A percentile compares a stretch with the other conserved stretches of the same genome.
These are phyloP conservation scores for Celastrina argiolus DNA, from an alignment of 2,888 invertebrate species.

Conservation along the genomic window DNA sequence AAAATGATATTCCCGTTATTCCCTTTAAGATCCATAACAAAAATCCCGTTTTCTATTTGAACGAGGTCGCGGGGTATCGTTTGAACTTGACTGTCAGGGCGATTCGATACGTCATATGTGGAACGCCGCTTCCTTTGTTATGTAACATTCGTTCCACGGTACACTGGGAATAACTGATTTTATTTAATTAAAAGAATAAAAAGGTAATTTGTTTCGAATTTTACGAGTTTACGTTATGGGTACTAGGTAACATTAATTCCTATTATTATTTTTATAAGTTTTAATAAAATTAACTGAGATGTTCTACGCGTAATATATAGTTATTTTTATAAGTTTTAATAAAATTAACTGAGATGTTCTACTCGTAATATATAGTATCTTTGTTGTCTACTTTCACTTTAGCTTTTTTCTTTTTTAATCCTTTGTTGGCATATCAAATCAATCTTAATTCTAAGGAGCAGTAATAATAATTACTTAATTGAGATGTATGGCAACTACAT, in stretches of 20 bases:
- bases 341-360: background rate
- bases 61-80: slow-evolving; percentile 51
- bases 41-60: slow-evolving; percentile 20
- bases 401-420: too few species aligned
- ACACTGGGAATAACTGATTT: slow-evolving; percentile 8
- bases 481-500: background rate
- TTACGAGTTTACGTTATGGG: background rate
- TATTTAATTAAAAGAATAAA: slow-evolving; percentile 1
- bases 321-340: background rate
- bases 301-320: background rate
- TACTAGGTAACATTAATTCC: background rate
- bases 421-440: too few species aligned
- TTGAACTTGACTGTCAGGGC: slow-evolving; percentile 68
- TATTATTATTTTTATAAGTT: background rate
- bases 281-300: background rate
- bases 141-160: slow-evolving; percentile 47
- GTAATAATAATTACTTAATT: background rate
- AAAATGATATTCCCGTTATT: background rate
- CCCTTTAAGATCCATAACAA: slow-evolving; percentile 6
- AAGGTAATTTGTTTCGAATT: background rate
- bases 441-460: too few species aligned
- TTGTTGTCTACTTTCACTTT: too few species aligned
- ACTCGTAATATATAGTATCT: background rate
- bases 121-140: slow-evolving; percentile 68
- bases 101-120: slow-evolving; percentile 70